Evolutionary conservation across 2,797 vertebrate species (phyloP).

Genomic region (Hyperoplus immaculatus): DNA sequence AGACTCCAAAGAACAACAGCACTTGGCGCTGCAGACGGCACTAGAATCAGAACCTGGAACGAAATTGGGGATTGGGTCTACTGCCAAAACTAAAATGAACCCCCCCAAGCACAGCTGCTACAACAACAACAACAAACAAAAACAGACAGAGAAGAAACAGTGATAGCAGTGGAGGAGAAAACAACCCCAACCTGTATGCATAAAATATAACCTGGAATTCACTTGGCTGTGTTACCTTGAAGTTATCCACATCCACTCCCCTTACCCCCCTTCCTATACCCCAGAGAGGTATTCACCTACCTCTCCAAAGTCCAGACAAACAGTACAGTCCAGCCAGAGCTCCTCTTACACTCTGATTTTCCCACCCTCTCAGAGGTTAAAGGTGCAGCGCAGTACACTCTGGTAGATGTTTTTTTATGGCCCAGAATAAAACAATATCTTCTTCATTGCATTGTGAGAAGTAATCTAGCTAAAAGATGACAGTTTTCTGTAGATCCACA

Average conservation of each 20-base stretch:
- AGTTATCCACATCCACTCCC: constrained; percentile 32
- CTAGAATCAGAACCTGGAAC: constrained; percentile 61
- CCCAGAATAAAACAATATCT: constrained; percentile 46
- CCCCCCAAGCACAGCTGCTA: constrained; percentile 58
- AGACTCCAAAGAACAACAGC: constrained; percentile 58
- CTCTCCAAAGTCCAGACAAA: constrained; percentile 48
- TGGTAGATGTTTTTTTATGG: constrained; percentile 45
- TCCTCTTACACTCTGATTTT: constrained; percentile 16
- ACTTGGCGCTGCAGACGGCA: constrained; percentile 37
- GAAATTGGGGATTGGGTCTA: constrained; percentile 31
- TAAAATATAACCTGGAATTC: constrained; percentile 45
- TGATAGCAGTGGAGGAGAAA: constrained; percentile 38
- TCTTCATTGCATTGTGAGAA: constrained; percentile 40
- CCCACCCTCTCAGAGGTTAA: constrained; percentile 33
- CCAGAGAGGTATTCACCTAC: constrained; percentile 61
- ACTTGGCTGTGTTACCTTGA: constrained; percentile 41
- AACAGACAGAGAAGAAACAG: constrained; percentile 33
- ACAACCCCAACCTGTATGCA: constrained; percentile 37
- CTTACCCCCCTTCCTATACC: no score
- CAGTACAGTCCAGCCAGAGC: constrained; percentile 15
- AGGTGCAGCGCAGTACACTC: constrained; percentile 26
- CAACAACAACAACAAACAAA: constrained; percentile 15
- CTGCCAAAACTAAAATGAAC: constrained; percentile 68
- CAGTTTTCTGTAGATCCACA: not conserved
- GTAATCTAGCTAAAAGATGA: constrained; percentile 8